phyloP scores from a whole-genome alignment of 1,140 invertebrate species.

The Aradophagus sp. region DNA sequence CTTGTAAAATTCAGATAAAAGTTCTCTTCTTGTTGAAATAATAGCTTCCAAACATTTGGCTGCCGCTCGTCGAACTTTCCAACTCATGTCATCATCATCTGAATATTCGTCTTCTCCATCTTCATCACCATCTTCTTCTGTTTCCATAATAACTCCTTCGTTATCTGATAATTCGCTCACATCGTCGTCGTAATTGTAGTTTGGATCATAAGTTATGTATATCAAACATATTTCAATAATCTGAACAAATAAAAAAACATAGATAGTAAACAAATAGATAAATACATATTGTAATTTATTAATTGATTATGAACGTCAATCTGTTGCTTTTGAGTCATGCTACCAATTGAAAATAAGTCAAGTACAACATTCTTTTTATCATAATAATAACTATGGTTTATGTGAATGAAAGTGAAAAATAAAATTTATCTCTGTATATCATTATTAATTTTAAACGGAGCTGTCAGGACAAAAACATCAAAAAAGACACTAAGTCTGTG shows the following conservation, averaged over 20 bases:
- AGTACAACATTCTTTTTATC: too few species aligned
- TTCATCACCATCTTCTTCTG: slow-evolving; percentile 82
- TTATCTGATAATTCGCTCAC: slow-evolving; percentile 79
- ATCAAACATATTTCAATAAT: slow-evolving; percentile 92
- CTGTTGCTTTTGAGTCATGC: too few species aligned
- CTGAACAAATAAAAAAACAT: too few species aligned
- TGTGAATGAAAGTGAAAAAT: too few species aligned
- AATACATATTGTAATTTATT: slow-evolving; percentile 1
- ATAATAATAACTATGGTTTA: too few species aligned
- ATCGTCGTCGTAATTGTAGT: slow-evolving; percentile 97
- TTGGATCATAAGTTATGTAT: slow-evolving; percentile 98
- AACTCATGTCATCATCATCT: slow-evolving; percentile 99
- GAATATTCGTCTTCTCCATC: slow-evolving; percentile 96
- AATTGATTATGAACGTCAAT: too few species aligned
- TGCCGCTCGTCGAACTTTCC: slow-evolving; percentile 95
- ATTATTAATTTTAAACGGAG: too few species aligned
- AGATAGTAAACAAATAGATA: too few species aligned
- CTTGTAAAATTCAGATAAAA: slow-evolving; percentile 92
- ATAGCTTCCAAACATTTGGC: slow-evolving; percentile 98
- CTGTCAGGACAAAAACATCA: too few species aligned
- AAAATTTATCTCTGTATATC: too few species aligned
- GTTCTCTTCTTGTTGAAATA: slow-evolving; percentile 92
- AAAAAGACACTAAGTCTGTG: too few species aligned
- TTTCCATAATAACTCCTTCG: slow-evolving; percentile 80
- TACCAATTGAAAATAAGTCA: too few species aligned